A percentile compares a stretch with the other conserved stretches of the same genome.
These are phyloP conservation scores for Psilopsiagon aymara DNA, from an alignment of 2,113 vertebrate genomes.

Conservation along the genomic window DNA sequence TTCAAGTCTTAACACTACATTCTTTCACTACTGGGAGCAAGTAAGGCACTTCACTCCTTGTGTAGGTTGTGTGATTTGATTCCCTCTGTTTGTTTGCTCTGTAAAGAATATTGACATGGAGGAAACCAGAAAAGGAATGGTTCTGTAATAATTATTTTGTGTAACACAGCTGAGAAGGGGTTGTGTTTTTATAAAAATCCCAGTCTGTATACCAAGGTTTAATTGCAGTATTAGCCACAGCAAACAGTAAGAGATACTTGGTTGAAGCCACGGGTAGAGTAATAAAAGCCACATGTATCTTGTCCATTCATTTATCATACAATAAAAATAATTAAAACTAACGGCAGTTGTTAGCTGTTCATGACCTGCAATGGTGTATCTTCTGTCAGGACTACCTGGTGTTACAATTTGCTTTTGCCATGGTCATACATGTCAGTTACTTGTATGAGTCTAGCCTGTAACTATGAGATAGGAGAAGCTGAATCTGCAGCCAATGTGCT, in stretches of 20 bases:
- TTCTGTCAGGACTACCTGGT: neutral
- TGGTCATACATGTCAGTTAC: neutral
- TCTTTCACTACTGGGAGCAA: constrained; percentile 57
- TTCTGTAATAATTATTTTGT: constrained; percentile 49
- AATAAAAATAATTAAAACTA: neutral
- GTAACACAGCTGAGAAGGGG: neutral
- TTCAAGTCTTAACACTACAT: constrained; percentile 29
- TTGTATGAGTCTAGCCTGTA: neutral
- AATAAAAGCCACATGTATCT: neutral
- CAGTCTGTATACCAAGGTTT: neutral
- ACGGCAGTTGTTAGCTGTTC: neutral
- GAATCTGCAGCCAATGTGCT: rapidly evolving
- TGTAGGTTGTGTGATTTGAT: constrained; percentile 56
- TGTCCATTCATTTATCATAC: neutral
- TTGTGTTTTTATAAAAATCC: neutral
- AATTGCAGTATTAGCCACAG: neutral
- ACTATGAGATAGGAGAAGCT: neutral
- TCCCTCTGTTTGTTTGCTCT: constrained; percentile 54
- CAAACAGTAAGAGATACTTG: neutral
- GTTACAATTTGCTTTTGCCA: neutral
- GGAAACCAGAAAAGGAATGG: constrained; percentile 6
- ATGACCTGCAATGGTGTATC: neutral
- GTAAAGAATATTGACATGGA: constrained; percentile 42
- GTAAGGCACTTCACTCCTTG: constrained; percentile 6
- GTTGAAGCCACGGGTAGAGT: neutral